Evolutionary conservation across 2,797 vertebrate genomes (phyloP).

Genomic region (Notamacropus eugenii): DNA sequence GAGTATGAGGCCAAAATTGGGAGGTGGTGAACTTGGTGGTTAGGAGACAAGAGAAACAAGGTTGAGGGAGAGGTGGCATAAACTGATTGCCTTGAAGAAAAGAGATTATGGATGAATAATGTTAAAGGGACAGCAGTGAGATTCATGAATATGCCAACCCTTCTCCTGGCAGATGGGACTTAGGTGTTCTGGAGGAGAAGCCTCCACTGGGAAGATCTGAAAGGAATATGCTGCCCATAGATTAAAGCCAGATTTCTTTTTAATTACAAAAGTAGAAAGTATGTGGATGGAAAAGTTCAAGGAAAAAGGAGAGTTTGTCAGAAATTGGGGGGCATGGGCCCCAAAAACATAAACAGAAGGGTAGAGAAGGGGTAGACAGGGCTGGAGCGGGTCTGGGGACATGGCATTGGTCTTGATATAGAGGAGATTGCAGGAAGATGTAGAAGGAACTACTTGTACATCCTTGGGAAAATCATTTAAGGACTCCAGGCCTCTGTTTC

Average conservation of each 20-base stretch:
- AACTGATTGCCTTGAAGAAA: not conserved
- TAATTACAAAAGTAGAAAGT: not conserved
- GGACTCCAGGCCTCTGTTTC: not conserved
- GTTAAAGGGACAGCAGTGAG: not conserved
- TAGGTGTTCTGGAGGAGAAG: not conserved
- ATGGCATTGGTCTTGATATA: not conserved
- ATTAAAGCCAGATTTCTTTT: not conserved
- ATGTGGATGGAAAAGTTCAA: not conserved
- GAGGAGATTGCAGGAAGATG: not conserved
- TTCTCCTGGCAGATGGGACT: not conserved
- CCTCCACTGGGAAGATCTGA: not conserved
- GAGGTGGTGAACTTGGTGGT: not conserved
- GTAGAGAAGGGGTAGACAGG: not conserved
- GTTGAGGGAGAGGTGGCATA: not conserved
- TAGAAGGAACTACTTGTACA: not conserved
- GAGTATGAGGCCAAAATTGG: not conserved
- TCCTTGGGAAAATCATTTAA: not conserved
- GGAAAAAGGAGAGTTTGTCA: not conserved
- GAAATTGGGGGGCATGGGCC: not conserved
- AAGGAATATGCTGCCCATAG: not conserved
- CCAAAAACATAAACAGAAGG: not conserved
- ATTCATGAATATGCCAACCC: not conserved
- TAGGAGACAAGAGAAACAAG: not conserved
- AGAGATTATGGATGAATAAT: not conserved
- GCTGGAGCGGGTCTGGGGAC: not conserved